A percentile compares a stretch with the other conserved stretches of the same genome.
Evolutionary conservation across 2,113 vertebrate species (phyloP).

Genomic region (Psilopsiagon aymara): DNA sequence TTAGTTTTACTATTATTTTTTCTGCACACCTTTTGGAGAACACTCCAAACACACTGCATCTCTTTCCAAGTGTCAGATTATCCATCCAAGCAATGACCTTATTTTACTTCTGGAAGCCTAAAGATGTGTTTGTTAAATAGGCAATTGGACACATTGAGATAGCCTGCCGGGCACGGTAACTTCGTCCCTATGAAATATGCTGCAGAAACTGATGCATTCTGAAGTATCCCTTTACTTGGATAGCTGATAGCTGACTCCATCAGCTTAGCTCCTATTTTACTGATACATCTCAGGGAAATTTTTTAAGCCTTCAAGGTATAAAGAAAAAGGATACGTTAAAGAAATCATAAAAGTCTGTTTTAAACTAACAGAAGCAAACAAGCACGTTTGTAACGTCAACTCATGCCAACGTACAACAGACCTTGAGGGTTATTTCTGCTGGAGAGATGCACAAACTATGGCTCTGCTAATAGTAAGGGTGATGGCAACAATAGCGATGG

Average conservation of each 20-base stretch:
- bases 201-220: background rate
- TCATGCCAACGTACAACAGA: background rate
- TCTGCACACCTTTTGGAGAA: conserved; percentile 15
- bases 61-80: conserved; percentile 46
- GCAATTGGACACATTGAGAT: conserved; percentile 18
- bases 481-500: background rate
- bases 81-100: conserved; percentile 53
- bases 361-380: background rate
- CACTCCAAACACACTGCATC: conserved; percentile 28
- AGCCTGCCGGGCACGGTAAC: background rate
- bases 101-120: conserved; percentile 22
- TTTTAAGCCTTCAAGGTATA: conserved; percentile 16
- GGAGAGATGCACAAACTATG: background rate
- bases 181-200: conserved; percentile 20
- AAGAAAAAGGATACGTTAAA: background rate
- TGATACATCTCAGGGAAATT: background rate
- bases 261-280: background rate
- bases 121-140: conserved; percentile 50
- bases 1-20: conserved; percentile 62
- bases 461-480: background rate
- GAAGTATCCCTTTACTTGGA: background rate
- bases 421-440: background rate
- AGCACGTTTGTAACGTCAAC: background rate
- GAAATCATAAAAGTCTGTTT: background rate
- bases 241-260: background rate